Conservation (phyloP, 1,140 invertebrate genomes). For the Drosophila virilis region DNA sequence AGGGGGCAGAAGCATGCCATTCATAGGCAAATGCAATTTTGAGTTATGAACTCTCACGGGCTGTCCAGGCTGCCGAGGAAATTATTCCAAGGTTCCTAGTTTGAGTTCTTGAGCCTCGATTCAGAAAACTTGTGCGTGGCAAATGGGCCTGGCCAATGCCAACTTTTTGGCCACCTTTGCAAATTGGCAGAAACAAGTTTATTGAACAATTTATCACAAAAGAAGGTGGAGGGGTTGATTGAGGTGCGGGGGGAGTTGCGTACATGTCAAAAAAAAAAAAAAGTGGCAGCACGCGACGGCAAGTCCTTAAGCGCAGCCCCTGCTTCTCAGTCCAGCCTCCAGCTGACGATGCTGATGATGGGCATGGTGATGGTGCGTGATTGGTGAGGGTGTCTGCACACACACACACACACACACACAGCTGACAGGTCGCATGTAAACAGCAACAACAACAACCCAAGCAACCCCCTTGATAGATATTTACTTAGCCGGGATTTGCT, state of each 20-base stretch:
- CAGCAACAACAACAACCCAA: not conserved
- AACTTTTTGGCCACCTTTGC: slow-evolving; percentile 45
- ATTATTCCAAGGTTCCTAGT: slow-evolving; percentile 44
- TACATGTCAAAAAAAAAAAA: slow-evolving; percentile 65
- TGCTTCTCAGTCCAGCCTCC: not conserved
- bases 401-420: slow-evolving; percentile 15
- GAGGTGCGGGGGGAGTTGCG: not conserved
- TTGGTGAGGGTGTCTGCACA: slow-evolving; percentile 23
- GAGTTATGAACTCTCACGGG: slow-evolving; percentile 3
- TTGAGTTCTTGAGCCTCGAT: too few relatives aligned
- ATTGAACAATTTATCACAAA: slow-evolving; percentile 74
- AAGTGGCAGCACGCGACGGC: slow-evolving; percentile 66
- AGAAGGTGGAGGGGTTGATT: not conserved
- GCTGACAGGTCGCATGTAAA: slow-evolving; percentile 34
- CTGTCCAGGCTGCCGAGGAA: slow-evolving; percentile 34
- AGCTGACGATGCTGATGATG: slow-evolving; percentile 21
- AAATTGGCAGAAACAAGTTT: slow-evolving; percentile 77
- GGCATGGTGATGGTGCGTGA: slow-evolving; percentile 23
- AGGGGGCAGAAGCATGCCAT: slow-evolving; percentile 25
- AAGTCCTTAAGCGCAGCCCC: slow-evolving; percentile 8
- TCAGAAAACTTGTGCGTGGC: not conserved
- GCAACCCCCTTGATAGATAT: slow-evolving; percentile 31
- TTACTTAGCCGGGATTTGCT: slow-evolving; percentile 62
- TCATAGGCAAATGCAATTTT: slow-evolving; percentile 51
- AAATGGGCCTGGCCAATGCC: slow-evolving; percentile 36